These are phyloP conservation scores for Myiotriccus ornatus DNA, from an alignment of 2,797 vertebrate species.

Conservation along the genomic window DNA sequence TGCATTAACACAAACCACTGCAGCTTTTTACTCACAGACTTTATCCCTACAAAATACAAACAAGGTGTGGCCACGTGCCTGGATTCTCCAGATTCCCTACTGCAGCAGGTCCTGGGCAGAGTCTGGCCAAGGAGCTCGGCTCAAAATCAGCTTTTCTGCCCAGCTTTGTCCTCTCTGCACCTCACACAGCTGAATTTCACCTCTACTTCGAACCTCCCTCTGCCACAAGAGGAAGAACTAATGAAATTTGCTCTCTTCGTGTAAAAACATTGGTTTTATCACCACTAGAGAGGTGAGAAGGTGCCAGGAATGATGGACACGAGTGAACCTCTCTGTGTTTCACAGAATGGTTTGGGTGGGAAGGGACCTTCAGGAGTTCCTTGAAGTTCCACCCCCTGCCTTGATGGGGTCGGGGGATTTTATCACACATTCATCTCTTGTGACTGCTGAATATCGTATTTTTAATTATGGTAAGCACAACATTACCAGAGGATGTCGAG, in stretches of 20 bases:
- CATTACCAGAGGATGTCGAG: neutral
- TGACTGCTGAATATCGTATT: accelerated
- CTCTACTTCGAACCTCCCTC: neutral
- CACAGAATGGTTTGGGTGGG: neutral
- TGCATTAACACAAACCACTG: neutral
- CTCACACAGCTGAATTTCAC: neutral
- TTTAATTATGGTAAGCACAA: neutral
- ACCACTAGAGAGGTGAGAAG: neutral
- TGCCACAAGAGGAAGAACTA: neutral
- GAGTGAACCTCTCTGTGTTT: accelerated
- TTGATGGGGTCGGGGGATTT: neutral
- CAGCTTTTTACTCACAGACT: no score
- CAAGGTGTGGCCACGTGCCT: accelerated
- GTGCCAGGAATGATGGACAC: accelerated
- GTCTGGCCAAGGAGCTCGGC: accelerated
- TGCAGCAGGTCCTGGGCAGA: neutral
- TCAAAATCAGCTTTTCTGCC: neutral
- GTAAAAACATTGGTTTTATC: neutral
- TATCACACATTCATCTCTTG: no score
- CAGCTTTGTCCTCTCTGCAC: neutral
- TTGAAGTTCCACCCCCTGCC: neutral
- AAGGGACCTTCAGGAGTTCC: neutral
- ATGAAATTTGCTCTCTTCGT: neutral
- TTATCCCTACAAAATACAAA: neutral
- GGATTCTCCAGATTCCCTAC: neutral